phyloP scores from a whole-genome alignment of 2,113 vertebrate species.

The Tachysurus vachellii region DNA sequence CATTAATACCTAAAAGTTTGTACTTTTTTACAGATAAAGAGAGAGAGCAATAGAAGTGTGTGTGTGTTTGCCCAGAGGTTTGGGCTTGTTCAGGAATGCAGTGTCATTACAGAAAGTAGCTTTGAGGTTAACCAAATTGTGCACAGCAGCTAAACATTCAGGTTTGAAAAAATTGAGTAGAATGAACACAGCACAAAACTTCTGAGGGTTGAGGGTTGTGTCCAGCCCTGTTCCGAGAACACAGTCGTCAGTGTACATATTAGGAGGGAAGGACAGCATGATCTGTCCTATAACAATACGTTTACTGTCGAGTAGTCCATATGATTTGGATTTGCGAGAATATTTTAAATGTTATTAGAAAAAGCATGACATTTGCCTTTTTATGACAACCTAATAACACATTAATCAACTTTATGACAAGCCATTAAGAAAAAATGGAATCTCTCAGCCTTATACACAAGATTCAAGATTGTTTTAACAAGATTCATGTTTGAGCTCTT shows the following conservation, averaged over 20 bases:
- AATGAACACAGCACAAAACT: not conserved
- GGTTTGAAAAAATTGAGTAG: not conserved
- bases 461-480: not conserved
- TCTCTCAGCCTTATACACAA: not conserved
- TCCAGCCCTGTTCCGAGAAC: not conserved
- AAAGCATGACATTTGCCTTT: not conserved
- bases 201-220: not conserved
- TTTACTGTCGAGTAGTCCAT: not conserved
- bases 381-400: not conserved
- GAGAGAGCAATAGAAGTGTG: not conserved
- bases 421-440: not conserved
- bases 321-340: not conserved
- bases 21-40: not conserved
- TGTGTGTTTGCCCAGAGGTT: not conserved
- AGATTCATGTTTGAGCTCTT: not conserved
- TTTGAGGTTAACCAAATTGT: not conserved
- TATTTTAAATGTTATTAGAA: not conserved
- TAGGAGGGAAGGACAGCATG: too few species aligned
- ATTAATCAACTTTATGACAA: not conserved
- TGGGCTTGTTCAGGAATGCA: conserved; percentile 1
- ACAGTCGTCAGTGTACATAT: not conserved
- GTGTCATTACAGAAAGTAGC: not conserved
- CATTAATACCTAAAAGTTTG: not conserved
- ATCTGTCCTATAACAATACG: not conserved
- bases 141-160: not conserved